Evolutionary conservation across 1,140 invertebrate species (phyloP).

Genomic region (Trichonephila clavipes): DNA sequence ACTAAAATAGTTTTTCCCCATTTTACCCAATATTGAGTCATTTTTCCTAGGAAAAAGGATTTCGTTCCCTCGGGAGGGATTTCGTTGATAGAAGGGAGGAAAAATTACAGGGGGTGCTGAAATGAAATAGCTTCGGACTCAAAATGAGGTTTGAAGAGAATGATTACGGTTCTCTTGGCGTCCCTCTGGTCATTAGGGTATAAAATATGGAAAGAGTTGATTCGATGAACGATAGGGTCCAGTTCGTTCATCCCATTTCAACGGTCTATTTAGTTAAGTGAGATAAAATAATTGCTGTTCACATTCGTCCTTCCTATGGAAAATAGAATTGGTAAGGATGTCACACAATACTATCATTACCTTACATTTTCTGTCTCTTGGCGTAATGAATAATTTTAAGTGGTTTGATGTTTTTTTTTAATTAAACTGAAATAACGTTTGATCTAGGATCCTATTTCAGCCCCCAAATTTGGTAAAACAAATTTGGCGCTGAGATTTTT

Average conservation of each 20-base stretch:
- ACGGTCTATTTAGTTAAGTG: background rate
- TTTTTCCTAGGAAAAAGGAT: background rate
- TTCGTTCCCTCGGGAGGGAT: background rate
- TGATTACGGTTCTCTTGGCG: background rate
- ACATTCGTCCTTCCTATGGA: background rate
- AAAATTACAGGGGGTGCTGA: background rate
- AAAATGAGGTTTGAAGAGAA: background rate
- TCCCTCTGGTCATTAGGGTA: background rate
- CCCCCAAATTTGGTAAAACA: too few relatives aligned
- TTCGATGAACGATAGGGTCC: slow-evolving; percentile 7
- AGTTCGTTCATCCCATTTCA: background rate
- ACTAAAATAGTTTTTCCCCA: background rate
- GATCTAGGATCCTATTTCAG: too few relatives aligned
- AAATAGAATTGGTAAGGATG: too few relatives aligned
- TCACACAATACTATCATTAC: too few relatives aligned
- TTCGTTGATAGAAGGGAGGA: background rate
- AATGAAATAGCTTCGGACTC: background rate
- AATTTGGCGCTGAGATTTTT: too few relatives aligned
- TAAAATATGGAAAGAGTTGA: slow-evolving; percentile 11
- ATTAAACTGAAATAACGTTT: too few relatives aligned
- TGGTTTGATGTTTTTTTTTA: too few relatives aligned
- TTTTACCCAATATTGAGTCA: background rate
- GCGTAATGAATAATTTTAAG: too few relatives aligned
- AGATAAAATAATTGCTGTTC: background rate
- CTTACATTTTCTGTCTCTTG: too few relatives aligned